These are phyloP conservation scores for Euphysa ruthae DNA, from an alignment of 30 jellyfish, hydroid and myxozoan species.

Conservation along the genomic window DNA sequence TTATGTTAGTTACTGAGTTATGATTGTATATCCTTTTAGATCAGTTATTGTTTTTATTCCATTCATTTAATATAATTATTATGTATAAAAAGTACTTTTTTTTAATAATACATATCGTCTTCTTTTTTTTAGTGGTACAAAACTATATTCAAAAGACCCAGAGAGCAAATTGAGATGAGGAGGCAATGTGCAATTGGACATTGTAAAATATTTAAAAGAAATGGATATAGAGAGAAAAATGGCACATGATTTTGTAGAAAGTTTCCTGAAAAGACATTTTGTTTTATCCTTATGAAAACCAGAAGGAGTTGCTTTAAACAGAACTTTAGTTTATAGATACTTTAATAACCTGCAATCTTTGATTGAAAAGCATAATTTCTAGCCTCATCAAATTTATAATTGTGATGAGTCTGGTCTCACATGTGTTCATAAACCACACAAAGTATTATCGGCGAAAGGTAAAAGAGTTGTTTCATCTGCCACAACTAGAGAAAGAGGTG, in stretches of 20 bases:
- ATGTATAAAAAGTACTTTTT: no score
- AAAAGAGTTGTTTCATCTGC: conserved; percentile 38
- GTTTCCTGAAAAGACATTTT: no score
- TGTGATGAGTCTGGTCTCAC: conserved; percentile 51
- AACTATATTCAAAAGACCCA: conserved; percentile 13
- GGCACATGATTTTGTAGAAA: no score
- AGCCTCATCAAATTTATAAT: conserved; percentile 35
- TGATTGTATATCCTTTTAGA: no score
- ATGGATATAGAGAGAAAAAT: no score
- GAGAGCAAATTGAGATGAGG: background rate
- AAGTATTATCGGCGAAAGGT: conserved; percentile 40
- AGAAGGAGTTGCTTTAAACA: conserved; percentile 37
- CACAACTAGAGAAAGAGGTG: conserved; percentile 55
- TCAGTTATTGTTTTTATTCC: no score
- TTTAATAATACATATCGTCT: no score
- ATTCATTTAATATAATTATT: no score
- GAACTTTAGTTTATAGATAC: background rate
- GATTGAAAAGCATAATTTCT: conserved; percentile 19
- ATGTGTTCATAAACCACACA: conserved; percentile 50
- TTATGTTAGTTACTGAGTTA: no score
- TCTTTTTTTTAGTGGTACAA: no score
- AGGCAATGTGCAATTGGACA: no score
- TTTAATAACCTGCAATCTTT: conserved; percentile 15
- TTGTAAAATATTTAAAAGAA: no score
- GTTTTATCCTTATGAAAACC: conserved; percentile 34